Evolutionary conservation across 2,888 invertebrate genomes (phyloP).

Genomic region (Thecocarcelia acutangulata): DNA sequence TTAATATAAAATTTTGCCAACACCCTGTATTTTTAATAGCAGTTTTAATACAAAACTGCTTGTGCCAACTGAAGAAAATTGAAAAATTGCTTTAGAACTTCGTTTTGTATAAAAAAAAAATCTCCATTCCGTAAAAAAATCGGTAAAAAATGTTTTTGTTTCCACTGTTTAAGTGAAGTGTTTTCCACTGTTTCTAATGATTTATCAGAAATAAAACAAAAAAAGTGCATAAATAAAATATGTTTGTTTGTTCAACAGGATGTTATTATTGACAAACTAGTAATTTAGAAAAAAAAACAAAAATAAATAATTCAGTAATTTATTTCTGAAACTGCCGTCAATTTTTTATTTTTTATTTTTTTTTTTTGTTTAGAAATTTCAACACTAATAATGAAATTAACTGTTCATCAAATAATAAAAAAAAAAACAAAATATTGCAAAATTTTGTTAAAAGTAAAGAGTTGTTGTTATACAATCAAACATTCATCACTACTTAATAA

Average conservation of each 20-base stretch:
- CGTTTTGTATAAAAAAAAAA: no score
- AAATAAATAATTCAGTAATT: not conserved
- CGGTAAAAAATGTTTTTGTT: no score
- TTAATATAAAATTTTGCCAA: no score
- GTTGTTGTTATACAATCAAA: constrained; percentile 41
- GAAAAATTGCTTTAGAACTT: no score
- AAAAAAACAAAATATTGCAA: constrained; percentile 17
- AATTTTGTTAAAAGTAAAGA: constrained; percentile 22
- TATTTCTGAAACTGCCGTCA: constrained; percentile 8
- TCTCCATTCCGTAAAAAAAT: no score
- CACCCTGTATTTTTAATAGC: no score
- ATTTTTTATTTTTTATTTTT: not conserved
- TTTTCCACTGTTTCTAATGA: no score
- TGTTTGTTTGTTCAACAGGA: constrained; percentile 7
- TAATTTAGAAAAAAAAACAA: not conserved
- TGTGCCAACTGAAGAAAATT: no score
- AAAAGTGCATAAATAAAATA: no score
- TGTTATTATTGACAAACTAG: constrained; percentile 33
- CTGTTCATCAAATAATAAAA: not conserved
- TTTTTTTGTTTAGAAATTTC: constrained; percentile 4
- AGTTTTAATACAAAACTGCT: no score
- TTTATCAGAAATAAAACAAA: no score
- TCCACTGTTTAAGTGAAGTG: no score
- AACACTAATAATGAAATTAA: constrained; percentile 37
- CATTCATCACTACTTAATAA: constrained; percentile 44